These are phyloP conservation scores for Cladopsammia gracilis DNA, from an alignment of 64 coral and sea anemone genomes.

Conservation along the genomic window DNA sequence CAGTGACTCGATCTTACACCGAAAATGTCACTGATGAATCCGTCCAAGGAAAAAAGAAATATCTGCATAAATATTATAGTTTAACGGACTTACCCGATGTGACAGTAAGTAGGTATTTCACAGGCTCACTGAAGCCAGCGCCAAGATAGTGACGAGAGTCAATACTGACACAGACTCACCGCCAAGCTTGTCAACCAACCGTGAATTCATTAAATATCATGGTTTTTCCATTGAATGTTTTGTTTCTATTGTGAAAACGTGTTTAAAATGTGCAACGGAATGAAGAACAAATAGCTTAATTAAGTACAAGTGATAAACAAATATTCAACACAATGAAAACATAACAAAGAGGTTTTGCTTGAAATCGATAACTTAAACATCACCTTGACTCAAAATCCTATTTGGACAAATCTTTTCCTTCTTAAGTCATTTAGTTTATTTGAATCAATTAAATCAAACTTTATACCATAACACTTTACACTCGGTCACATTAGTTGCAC, in stretches of 20 bases:
- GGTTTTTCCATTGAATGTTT: conserved; percentile 12
- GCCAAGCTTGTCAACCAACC: background rate
- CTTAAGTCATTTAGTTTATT: too few relatives aligned
- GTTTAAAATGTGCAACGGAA: conserved; percentile 17
- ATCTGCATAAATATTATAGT: too few relatives aligned
- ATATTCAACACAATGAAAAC: conserved; percentile 49
- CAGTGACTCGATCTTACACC: too few relatives aligned
- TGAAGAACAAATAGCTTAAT: conserved; percentile 38
- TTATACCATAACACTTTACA: too few relatives aligned
- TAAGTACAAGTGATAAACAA: conserved; percentile 57
- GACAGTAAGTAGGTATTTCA: too few relatives aligned
- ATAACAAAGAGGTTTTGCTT: background rate
- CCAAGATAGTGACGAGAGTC: too few relatives aligned
- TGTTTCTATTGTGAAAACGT: conserved; percentile 12
- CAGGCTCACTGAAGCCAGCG: too few relatives aligned
- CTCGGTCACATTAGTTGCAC: background rate
- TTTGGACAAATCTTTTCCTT: background rate
- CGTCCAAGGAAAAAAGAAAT: too few relatives aligned
- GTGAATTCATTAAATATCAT: conserved; percentile 30
- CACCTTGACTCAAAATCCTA: background rate
- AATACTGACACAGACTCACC: background rate
- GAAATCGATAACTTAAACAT: conserved; percentile 23
- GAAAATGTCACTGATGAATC: too few relatives aligned
- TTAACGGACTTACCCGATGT: too few relatives aligned
- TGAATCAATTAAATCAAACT: too few relatives aligned